Evolutionary conservation across 2,797 vertebrate genomes (phyloP), one percentile per base, ranked within the genome.

Genomic region (Mallotus villosus): DNA sequence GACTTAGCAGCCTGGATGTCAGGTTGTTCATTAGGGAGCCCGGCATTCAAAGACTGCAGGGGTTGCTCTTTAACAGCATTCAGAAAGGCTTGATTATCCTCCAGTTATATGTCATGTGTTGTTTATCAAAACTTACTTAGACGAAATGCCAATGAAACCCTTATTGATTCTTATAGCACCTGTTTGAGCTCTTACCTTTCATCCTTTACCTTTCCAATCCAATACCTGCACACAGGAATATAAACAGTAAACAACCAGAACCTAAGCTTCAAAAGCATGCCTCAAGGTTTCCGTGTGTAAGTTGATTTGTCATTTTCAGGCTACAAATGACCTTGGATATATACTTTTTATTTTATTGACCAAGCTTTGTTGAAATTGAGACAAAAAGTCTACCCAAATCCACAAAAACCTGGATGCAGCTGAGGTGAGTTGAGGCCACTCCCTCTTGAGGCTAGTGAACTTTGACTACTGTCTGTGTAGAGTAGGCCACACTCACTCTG

Each of bases 1-100:
- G 61, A 77, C 53, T 69, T 74, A 69, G 22, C 51, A 51, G 67
- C 70, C 68, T 67, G 60, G 74, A 73, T 66, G 64, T 71, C 68
- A 76, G 58, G 41, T 57, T 62, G 27, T 62, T 67, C 11, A 21
- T 51, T 67, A 67, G 63, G 72, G 65, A 73, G 66, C 29, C 19
- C 46, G 71, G 6, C 68, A 34, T 71, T 71, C 67, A 62, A 17
- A 58, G 67, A 70, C 27, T 25, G 59, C 29, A 32, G 46, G 24
- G 19, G 37, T 6, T 16, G 3, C 22, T 27, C 32, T n/a, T 24
- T 29, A 62, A 64, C 32, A 68, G 49, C 67, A 67, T 73, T 57
- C 63, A 68, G 21, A 25, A 63, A 11, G 46, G 53, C 32, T 70
- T 68, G 27, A 68, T 74, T 27, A 24, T 49, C 4, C 17, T 57